phyloP scores from a whole-genome alignment of 2,888 invertebrate species.

The Cosmorhoe ocellata region DNA sequence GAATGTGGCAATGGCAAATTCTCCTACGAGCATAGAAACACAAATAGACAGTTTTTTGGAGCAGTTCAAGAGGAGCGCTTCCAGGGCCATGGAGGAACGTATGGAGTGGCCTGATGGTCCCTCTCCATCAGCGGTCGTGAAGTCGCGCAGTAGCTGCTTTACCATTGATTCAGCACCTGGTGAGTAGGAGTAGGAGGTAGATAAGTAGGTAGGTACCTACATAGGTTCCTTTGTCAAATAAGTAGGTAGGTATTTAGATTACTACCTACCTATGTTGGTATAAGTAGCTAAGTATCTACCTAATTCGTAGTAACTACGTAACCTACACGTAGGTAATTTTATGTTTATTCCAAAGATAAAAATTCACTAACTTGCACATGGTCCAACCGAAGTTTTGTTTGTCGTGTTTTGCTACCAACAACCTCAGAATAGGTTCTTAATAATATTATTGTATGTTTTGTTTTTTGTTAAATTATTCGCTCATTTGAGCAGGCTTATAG shows the following conservation, averaged over 20 bases:
- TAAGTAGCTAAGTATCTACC: background rate
- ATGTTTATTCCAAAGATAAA: too few species aligned
- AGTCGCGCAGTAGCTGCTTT: constrained; percentile 78
- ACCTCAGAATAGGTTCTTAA: too few species aligned
- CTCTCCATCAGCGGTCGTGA: constrained; percentile 72
- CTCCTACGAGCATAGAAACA: constrained; percentile 88
- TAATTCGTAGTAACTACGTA: too few species aligned
- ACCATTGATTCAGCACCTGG: constrained; percentile 70
- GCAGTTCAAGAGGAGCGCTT: constrained; percentile 90
- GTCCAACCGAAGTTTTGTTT: too few species aligned
- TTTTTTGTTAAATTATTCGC: too few species aligned
- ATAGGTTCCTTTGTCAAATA: background rate
- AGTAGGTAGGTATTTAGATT: background rate
- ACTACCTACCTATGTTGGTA: background rate
- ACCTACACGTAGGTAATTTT: too few species aligned
- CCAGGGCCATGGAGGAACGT: constrained; percentile 87
- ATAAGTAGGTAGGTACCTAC: background rate
- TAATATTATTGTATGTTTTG: too few species aligned
- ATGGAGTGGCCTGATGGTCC: constrained; percentile 79
- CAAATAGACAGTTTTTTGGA: constrained; percentile 93
- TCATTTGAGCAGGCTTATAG: too few species aligned
- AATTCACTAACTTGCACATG: too few species aligned
- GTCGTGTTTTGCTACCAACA: too few species aligned
- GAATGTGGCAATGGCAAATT: constrained; percentile 83
- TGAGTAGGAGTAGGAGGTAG: constrained; percentile 33